Base-by-base conservation (phyloP, 2,797 vertebrate species). In the Decapterus maruadsi region DNA sequence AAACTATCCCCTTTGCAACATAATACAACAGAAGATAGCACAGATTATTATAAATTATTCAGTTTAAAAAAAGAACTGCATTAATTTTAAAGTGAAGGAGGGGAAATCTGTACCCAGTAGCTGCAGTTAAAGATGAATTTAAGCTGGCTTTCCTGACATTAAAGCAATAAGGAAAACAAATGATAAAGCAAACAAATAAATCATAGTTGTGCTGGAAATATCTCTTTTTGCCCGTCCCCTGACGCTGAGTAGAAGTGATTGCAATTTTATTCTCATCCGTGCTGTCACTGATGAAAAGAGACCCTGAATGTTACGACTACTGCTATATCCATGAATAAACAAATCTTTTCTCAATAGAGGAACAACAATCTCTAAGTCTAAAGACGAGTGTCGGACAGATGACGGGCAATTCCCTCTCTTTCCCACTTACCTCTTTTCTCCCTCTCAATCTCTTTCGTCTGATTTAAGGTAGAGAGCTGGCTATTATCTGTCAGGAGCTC, bases 401-500 rank as follows among this genome's bases (percentile, higher is more conserved):
- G 11, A 72, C 31, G 14, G 43, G 51, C 19, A 72, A 48, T 76
- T 67, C 31, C 51, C 29, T 68, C 40, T 71, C 45, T 82, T 63
- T 76, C 66, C 80, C 72, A 26, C 53, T 71, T 4, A 19, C 70
- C 65, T 40, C 57, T 50, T 22, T 55, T 64, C 58, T 42, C 36
- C 59, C 50, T 42, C 38, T 75, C 72, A 64, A 62, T 88, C 70
- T 84, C 71, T 75, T 72, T 66, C 9, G 55, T 83, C 75, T 82
- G 78, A 90, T 87, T 63, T 80, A 81, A 86, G 83, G 78, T 86
- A 83, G 72, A 82, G 78, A 76, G 72, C 34, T 42, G 81, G 74
- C 86, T 87, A 87, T 90, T 90, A 90, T 92, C 87, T 85, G 86
- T 80, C 89, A 89, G 84, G 69, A 88, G 85, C 91, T 91, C 76